phyloP scores from a whole-genome alignment of 2,888 invertebrate genomes.

The Drosophila monieri region DNA sequence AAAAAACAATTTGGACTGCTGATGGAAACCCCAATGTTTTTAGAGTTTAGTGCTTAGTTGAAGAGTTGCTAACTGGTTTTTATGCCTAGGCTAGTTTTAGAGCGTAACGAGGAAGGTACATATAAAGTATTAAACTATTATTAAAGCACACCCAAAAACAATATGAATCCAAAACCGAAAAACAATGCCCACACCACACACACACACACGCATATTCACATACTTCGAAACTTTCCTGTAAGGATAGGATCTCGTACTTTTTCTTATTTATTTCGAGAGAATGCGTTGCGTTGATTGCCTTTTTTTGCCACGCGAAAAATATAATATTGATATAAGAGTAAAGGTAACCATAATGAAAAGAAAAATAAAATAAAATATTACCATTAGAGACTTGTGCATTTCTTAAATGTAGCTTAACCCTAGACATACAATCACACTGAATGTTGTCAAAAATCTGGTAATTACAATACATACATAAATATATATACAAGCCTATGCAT shows the following conservation, averaged over 20 bases:
- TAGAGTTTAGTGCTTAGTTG: slow-evolving; percentile 57
- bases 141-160: slow-evolving; percentile 38
- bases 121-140: slow-evolving; percentile 61
- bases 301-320: slow-evolving; percentile 61
- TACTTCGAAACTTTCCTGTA: slow-evolving; percentile 75
- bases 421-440: slow-evolving; percentile 47
- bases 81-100: slow-evolving; percentile 61
- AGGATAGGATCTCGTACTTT: slow-evolving; percentile 77
- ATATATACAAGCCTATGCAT: slow-evolving; percentile 10
- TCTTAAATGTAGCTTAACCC: slow-evolving; percentile 73
- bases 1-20: slow-evolving; percentile 74
- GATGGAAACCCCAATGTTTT: slow-evolving; percentile 81
- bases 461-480: slow-evolving; percentile 40
- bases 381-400: slow-evolving; percentile 78
- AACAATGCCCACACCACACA: slow-evolving; percentile 2
- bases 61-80: slow-evolving; percentile 67
- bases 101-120: slow-evolving; percentile 25
- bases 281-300: slow-evolving; percentile 54
- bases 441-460: slow-evolving; percentile 65
- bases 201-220: slow-evolving; percentile 37
- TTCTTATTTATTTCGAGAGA: slow-evolving; percentile 51
- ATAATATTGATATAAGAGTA: slow-evolving; percentile 32
- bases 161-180: background rate
- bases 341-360: slow-evolving; percentile 31
- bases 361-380: slow-evolving; percentile 43